These are phyloP conservation scores for Andrena praecox DNA, from an alignment of 2,888 invertebrate genomes.

Conservation along the genomic window DNA sequence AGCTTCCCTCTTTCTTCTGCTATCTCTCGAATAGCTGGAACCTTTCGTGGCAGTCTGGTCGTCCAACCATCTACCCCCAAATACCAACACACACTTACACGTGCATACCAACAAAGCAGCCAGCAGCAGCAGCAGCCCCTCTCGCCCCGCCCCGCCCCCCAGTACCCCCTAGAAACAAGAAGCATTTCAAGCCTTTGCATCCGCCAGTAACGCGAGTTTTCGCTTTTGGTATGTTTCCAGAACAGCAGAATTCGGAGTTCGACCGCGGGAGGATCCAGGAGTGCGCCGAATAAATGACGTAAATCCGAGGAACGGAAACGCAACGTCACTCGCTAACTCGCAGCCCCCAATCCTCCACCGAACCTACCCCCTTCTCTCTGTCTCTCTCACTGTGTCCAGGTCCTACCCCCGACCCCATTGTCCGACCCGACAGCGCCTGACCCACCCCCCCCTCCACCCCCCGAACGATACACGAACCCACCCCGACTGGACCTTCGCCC, in stretches of 20 bases:
- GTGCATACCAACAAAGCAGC: conserved; percentile 21
- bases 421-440: conserved; percentile 57
- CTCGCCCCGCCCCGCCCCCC: conserved; percentile 9
- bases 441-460: too few species aligned
- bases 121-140: conserved; percentile 20
- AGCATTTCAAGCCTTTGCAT: conserved; percentile 80
- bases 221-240: conserved; percentile 83
- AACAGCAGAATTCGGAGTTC: conserved; percentile 77
- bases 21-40: conserved; percentile 23
- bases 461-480: conserved; percentile 56
- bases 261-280: conserved; percentile 81
- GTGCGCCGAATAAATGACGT: conserved; percentile 84
- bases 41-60: conserved; percentile 45
- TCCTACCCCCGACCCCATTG: conserved; percentile 80
- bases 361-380: conserved; percentile 86
- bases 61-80: conserved; percentile 30
- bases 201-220: conserved; percentile 81
- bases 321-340: conserved; percentile 83
- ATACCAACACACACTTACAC: not conserved
- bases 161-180: conserved; percentile 58
- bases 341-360: conserved; percentile 83
- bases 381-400: conserved; percentile 87
- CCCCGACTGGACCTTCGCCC: conserved; percentile 64
- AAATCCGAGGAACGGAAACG: conserved; percentile 83
- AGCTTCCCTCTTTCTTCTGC: conserved; percentile 9